Evolutionary conservation across 2,797 vertebrate genomes (phyloP).

Genomic region (Microctenopoma steveboyesi): DNA sequence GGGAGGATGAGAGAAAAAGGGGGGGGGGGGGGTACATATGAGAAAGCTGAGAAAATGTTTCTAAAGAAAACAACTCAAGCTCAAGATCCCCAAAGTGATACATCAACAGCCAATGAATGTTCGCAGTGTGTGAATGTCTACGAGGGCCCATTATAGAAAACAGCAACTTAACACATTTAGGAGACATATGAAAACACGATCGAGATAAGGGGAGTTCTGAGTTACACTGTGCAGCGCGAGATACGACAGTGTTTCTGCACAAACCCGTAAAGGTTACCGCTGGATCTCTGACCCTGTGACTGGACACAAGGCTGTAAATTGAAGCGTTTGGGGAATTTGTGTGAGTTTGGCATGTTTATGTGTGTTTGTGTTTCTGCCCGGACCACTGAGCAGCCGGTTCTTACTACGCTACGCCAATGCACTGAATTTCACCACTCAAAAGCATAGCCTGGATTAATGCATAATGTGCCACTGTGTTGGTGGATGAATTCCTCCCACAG

Average conservation of each 20-base stretch:
- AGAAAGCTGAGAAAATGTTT: conserved; percentile 61
- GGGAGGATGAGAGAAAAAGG: conserved; percentile 29
- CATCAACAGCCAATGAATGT: conserved; percentile 57
- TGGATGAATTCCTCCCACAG: conserved; percentile 53
- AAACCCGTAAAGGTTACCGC: conserved; percentile 33
- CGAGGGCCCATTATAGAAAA: conserved; percentile 47
- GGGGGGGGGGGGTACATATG: conserved; percentile 18
- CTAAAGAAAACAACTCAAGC: conserved; percentile 62
- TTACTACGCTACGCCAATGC: conserved; percentile 13
- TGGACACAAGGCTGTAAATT: conserved; percentile 22
- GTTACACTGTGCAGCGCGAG: conserved; percentile 14
- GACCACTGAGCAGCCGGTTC: conserved; percentile 10
- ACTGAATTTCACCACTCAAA: conserved; percentile 23
- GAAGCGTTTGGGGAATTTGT: conserved; percentile 19
- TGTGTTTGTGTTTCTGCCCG: conserved; percentile 17
- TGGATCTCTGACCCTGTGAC: conserved; percentile 19
- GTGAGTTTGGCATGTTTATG: conserved; percentile 23
- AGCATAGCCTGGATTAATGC: conserved; percentile 39
- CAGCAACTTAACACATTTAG: conserved; percentile 50
- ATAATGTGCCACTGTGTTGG: conserved; percentile 45
- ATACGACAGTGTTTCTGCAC: conserved; percentile 13
- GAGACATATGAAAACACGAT: conserved; percentile 55
- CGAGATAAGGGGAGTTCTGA: conserved; percentile 43
- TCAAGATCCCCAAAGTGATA: conserved; percentile 65
- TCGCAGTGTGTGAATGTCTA: conserved; percentile 27